These are phyloP conservation scores for Meghimatium bilineatum DNA, from an alignment of 2,888 invertebrate species.

Conservation along the genomic window DNA sequence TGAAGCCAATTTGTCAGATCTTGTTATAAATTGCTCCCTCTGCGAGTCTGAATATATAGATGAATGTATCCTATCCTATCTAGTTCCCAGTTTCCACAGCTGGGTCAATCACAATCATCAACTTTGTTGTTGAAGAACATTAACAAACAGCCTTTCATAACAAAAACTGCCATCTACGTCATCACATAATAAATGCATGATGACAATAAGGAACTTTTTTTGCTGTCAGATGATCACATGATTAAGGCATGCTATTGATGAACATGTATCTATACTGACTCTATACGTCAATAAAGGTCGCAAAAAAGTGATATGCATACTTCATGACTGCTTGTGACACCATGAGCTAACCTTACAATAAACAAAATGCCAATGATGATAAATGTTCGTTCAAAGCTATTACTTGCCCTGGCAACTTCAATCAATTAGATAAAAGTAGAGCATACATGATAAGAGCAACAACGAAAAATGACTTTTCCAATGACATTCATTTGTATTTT, in stretches of 20 bases:
- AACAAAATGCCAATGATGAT: slow-evolving; percentile 33
- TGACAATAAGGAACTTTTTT: neutral
- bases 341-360: neutral
- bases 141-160: neutral
- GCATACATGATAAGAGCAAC: no score
- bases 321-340: slow-evolving; percentile 25
- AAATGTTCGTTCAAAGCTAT: no score
- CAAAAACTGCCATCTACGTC: neutral
- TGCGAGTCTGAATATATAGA: no score
- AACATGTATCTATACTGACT: neutral
- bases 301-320: slow-evolving; percentile 30
- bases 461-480: no score
- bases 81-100: neutral
- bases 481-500: no score
- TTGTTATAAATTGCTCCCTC: no score
- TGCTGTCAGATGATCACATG: neutral
- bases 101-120: neutral
- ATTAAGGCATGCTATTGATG: neutral
- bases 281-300: slow-evolving; percentile 4
- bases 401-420: no score
- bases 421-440: neutral
- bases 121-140: neutral
- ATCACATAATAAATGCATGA: neutral
- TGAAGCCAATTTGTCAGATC: no score
- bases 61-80: neutral